A percentile compares a stretch with the other conserved stretches of the same genome.
phyloP scores from a whole-genome alignment of 2,888 invertebrate species.

The Tipula confusa region DNA sequence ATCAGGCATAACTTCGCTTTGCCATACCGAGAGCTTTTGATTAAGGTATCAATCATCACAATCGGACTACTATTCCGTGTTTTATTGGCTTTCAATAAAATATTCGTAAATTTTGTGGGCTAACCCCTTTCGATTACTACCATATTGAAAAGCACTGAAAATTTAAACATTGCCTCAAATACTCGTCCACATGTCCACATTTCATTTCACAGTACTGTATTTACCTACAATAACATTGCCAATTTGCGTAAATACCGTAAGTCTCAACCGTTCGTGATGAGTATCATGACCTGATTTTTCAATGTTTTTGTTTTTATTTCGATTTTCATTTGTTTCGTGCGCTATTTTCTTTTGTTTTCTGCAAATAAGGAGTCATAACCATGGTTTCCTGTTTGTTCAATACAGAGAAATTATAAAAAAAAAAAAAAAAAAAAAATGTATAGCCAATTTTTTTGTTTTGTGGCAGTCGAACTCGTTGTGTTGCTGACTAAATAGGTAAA shows the following conservation, averaged over 20 bases:
- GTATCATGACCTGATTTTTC: neutral
- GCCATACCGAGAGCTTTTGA: too few species aligned
- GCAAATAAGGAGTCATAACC: neutral
- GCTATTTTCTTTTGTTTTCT: neutral
- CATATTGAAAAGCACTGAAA: too few species aligned
- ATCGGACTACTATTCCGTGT: too few species aligned
- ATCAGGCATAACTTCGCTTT: too few species aligned
- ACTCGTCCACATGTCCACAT: too few species aligned
- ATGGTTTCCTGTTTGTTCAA: slow-evolving; percentile 4
- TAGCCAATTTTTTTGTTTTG: neutral
- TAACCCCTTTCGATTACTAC: too few species aligned
- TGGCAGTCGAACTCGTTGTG: neutral
- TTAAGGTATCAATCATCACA: too few species aligned
- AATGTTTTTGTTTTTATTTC: neutral
- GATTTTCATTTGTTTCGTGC: neutral
- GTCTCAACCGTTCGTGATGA: neutral
- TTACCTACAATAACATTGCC: too few species aligned
- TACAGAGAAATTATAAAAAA: neutral
- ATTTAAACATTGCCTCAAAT: too few species aligned
- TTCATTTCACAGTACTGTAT: too few species aligned
- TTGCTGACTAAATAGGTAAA: neutral
- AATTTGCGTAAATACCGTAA: neutral
- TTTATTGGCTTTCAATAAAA: too few species aligned
- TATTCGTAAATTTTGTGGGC: too few species aligned
- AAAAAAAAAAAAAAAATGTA: neutral